These are phyloP conservation scores for Microcebus tavaratra DNA, from an alignment of 2,113 vertebrate species.

Conservation along the genomic window DNA sequence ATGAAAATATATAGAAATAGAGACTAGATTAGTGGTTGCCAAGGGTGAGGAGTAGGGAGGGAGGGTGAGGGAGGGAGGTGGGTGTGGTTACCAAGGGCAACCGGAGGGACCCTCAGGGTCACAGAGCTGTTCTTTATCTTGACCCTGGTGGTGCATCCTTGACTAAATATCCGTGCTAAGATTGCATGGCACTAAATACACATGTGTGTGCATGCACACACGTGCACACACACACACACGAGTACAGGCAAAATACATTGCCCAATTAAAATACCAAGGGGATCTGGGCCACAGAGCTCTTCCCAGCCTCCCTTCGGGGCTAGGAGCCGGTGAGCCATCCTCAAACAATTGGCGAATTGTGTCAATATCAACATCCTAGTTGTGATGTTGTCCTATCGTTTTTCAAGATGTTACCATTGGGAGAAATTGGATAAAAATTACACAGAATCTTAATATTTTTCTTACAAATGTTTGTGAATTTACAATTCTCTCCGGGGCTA, in stretches of 20 bases:
- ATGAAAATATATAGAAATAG: neutral
- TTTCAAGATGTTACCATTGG: no score
- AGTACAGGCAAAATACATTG: neutral
- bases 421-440: no score
- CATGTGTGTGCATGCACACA: fast-evolving
- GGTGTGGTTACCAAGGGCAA: neutral
- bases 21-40: neutral
- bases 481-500: no score
- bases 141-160: neutral
- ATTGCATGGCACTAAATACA: neutral
- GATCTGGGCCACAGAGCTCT: no score
- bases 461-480: no score
- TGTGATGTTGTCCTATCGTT: no score
- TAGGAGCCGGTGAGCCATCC: no score
- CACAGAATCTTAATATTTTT: no score
- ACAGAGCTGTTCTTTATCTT: neutral
- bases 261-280: no score
- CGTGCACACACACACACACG: fast-evolving
- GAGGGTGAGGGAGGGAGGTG: neutral
- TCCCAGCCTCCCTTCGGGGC: no score
- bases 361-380: no score
- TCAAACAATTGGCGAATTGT: no score
- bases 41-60: neutral
- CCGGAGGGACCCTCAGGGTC: neutral
- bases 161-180: neutral